Evolutionary conservation across 1,140 invertebrate genomes (phyloP), one percentile per base, ranked within the genome.

Genomic region (Drusus annulatus): DNA sequence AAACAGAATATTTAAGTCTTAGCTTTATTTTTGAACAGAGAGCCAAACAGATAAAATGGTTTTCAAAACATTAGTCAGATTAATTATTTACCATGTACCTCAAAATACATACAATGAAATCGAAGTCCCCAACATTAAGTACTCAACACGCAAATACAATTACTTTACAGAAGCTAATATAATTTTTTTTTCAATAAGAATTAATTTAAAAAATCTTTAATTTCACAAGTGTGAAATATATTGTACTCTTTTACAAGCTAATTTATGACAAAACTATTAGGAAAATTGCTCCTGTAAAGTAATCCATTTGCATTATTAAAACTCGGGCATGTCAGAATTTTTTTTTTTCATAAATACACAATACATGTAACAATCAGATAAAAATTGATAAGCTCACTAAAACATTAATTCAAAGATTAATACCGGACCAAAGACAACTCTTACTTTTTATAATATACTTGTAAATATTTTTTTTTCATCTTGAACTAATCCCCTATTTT

Each of bases 21-120:
- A 74, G 17, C 69, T 74, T 74, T 74, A 74, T 74, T 74, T 54
- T 74, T 56, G n/a, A 74, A 74, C 69, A 74, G 69, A 74, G 69
- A 74, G 51, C 69, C 69, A 73, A 54, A 54, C n/a, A 71, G 31
- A 51, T 36, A 65, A 65, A 31, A 51, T 51, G 17, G 45, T 71
- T 71, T 65, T 45, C 36, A 45, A 45, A 45, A 45, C 36, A 45
- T 45, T 45, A 45, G 36, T 45, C 7, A 7, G 36, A 45, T 45
- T 45, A 45, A 45, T 45, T 45, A 45, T 45, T 45, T 45, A 45
- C 31, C 31, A 7, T 36, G 31, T 36, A 36, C 36, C 36, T 45
- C 36, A 45, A 45, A 45, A 45, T 45, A 45, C 36, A 45, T 13
- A 45, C 36, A 45, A 45, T 13, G 8, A 45, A 45, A 45, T 45